Conservation (phyloP, 2,888 invertebrate genomes). For the Oxystoma pomonae region DNA sequence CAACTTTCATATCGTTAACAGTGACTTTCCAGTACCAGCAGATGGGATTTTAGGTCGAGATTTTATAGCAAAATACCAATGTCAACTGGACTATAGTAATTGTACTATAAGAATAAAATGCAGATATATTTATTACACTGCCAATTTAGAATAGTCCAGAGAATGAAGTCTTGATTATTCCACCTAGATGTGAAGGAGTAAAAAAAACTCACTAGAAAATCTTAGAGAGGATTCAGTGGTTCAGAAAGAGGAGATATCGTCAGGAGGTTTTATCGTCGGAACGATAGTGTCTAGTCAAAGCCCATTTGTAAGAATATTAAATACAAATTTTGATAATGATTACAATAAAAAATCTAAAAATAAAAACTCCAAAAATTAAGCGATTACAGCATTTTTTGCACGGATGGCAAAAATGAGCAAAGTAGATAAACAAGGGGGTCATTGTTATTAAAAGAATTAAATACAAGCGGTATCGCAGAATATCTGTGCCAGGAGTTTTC, state of each 20-base stretch:
- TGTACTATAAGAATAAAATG: constrained; percentile 3
- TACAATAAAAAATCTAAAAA: neutral
- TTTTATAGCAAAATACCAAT: neutral
- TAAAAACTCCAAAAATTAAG: constrained; percentile 4
- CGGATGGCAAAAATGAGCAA: neutral
- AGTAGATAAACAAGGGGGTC: neutral
- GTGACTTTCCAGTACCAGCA: constrained; percentile 7
- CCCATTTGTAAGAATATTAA: constrained; percentile 15
- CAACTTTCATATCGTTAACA: constrained; percentile 6
- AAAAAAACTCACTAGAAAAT: constrained; percentile 1
- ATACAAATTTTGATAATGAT: constrained; percentile 7
- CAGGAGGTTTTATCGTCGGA: constrained; percentile 9
- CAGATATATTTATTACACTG: neutral
- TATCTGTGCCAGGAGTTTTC: constrained; percentile 16
- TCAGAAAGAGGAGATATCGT: neutral
- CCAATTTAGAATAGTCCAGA: constrained; percentile 6
- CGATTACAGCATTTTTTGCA: neutral
- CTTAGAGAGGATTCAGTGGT: neutral
- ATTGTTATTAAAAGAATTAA: neutral
- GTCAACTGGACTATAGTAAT: constrained; percentile 1
- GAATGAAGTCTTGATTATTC: constrained; percentile 1
- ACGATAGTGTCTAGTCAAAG: constrained; percentile 7
- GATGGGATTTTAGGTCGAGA: constrained; percentile 9
- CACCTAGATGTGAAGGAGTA: constrained; percentile 10
- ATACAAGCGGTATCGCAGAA: neutral